phyloP scores from a whole-genome alignment of 2,113 vertebrate genomes.

The Casuarius casuarius region DNA sequence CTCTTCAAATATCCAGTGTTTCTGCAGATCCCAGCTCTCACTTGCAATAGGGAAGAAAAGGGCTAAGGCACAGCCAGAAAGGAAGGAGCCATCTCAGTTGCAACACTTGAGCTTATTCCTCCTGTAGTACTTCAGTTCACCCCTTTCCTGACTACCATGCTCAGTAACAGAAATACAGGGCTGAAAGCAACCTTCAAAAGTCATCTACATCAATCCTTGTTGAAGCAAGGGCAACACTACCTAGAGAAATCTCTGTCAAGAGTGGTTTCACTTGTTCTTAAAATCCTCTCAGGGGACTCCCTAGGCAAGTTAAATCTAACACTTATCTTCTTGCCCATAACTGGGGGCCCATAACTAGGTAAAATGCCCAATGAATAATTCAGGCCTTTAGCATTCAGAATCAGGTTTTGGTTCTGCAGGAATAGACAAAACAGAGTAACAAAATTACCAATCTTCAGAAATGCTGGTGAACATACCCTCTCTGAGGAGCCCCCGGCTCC shows the following conservation, averaged over 20 bases:
- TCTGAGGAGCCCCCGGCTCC: background rate
- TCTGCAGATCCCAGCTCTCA: background rate
- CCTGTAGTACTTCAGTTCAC: background rate
- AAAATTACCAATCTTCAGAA: too few relatives aligned
- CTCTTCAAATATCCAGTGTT: background rate
- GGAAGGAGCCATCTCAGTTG: background rate
- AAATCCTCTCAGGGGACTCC: too few relatives aligned
- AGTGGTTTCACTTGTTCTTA: too few relatives aligned
- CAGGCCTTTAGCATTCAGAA: too few relatives aligned
- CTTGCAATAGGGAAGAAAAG: rapidly evolving
- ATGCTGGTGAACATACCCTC: too few relatives aligned
- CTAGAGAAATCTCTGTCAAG: background rate
- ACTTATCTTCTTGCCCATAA: too few relatives aligned
- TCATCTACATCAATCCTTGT: background rate
- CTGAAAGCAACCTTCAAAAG: background rate
- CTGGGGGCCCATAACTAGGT: too few relatives aligned
- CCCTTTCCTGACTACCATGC: background rate
- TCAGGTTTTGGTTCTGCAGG: too few relatives aligned
- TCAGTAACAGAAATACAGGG: background rate
- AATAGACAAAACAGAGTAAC: too few relatives aligned
- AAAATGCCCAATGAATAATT: too few relatives aligned
- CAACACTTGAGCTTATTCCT: background rate
- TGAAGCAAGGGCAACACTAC: background rate
- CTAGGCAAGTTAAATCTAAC: too few relatives aligned
- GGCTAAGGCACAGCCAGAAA: background rate